Evolutionary conservation across 2,113 vertebrate species (phyloP).

Genomic region (Trochalopteron elliotii): DNA sequence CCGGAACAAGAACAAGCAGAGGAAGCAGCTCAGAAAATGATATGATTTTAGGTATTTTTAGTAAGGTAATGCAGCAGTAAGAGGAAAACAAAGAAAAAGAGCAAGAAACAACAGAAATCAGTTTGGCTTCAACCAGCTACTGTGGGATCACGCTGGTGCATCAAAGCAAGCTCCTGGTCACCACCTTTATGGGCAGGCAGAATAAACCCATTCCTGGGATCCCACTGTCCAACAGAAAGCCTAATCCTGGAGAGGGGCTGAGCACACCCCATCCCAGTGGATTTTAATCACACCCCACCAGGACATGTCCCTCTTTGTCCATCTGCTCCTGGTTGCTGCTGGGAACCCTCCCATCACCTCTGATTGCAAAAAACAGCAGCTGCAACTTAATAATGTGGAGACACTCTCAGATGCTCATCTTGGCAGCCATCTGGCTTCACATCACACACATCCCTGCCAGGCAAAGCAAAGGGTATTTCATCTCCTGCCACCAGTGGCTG

Average conservation of each 20-base stretch:
- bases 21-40: conserved; percentile 23
- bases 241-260: background rate
- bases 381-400: background rate
- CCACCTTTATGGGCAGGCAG: background rate
- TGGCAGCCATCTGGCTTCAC: conserved; percentile 34
- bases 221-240: accelerated
- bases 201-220: background rate
- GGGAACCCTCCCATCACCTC: background rate
- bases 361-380: background rate
- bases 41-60: conserved; percentile 23
- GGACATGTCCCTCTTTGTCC: background rate
- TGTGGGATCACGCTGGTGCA: background rate
- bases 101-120: background rate
- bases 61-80: conserved; percentile 3
- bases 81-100: conserved; percentile 16
- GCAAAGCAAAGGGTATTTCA: background rate
- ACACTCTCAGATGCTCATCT: conserved; percentile 1
- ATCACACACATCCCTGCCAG: background rate
- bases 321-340: background rate
- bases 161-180: background rate
- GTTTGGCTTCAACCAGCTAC: background rate
- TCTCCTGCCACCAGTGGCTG: background rate
- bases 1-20: conserved; percentile 40
- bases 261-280: background rate
- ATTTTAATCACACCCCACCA: background rate